Conservation (phyloP, 2,888 invertebrate genomes). For the Saturnia pavonia region DNA sequence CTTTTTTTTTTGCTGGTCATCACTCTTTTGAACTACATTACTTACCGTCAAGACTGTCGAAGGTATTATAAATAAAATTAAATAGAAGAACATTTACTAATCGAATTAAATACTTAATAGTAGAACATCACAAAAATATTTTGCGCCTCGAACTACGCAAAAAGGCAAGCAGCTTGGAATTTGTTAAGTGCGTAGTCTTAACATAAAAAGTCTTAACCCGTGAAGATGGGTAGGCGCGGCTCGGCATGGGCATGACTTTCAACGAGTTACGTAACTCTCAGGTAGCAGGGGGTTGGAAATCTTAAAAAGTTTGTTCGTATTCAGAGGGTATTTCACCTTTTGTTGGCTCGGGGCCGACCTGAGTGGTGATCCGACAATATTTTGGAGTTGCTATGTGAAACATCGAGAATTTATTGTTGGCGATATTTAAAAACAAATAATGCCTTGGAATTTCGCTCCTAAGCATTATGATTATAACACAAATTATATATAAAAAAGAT, state of each 20-base stretch:
- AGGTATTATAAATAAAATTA: too few species aligned
- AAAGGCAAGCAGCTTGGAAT: background rate
- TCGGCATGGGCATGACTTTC: conserved; percentile 9
- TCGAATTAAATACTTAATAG: too few species aligned
- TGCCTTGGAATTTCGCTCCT: background rate
- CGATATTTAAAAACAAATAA: background rate
- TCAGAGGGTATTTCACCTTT: conserved; percentile 17
- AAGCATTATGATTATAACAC: background rate
- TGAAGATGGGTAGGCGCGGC: conserved; percentile 3
- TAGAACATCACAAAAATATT: background rate
- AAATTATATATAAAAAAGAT: too few species aligned
- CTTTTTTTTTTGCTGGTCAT: too few species aligned
- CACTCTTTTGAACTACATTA: too few species aligned
- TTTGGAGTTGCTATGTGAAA: conserved; percentile 4
- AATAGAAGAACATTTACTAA: too few species aligned
- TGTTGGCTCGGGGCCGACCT: conserved; percentile 13
- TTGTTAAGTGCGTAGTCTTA: background rate
- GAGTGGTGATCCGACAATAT: conserved; percentile 6
- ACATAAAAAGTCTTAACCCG: conserved; percentile 14
- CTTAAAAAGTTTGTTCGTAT: conserved; percentile 22
- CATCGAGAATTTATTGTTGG: background rate
- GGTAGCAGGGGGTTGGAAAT: conserved; percentile 17
- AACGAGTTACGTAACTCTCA: conserved; percentile 21
- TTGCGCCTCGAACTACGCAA: background rate
- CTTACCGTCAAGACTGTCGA: too few species aligned